A percentile compares a stretch with the other conserved stretches of the same genome.
Conservation (phyloP, 2,888 invertebrate genomes). For the Brenthis ino region DNA sequence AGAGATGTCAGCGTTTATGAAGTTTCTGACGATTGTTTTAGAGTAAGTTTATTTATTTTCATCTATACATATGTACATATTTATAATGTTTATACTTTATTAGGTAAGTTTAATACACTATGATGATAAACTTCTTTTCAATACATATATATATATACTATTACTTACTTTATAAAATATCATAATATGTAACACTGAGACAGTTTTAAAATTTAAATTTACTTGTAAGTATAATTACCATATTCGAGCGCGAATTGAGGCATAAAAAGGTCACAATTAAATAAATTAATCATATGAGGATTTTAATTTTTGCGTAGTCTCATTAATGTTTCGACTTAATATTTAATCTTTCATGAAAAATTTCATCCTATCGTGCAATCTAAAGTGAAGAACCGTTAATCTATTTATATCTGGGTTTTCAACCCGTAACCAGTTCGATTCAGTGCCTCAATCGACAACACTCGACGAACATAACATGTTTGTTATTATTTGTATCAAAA, state of each 20-base stretch:
- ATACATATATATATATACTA: too few species aligned
- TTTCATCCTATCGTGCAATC: not conserved
- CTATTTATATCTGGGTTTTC: conserved; percentile 22
- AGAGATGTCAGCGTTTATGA: conserved; percentile 82
- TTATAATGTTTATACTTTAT: too few species aligned
- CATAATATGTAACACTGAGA: too few species aligned
- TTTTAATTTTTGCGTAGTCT: too few species aligned
- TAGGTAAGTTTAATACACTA: too few species aligned
- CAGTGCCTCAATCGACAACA: conserved; percentile 11
- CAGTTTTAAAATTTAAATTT: too few species aligned
- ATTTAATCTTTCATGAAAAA: too few species aligned
- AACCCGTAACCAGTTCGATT: conserved; percentile 18
- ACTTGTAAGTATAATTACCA: too few species aligned
- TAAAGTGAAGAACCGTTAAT: conserved; percentile 15
- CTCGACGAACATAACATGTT: conserved; percentile 9
- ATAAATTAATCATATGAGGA: not conserved
- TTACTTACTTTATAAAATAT: too few species aligned
- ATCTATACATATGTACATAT: not conserved
- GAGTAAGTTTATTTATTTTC: conserved; percentile 73
- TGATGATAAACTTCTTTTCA: too few species aligned
- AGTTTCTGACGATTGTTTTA: conserved; percentile 86
- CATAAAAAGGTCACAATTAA: not conserved
- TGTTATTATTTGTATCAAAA: conserved; percentile 18
- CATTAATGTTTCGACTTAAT: too few species aligned
- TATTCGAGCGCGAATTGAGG: not conserved